phyloP scores from a whole-genome alignment of 2,888 invertebrate genomes.

The Athalia circularis region DNA sequence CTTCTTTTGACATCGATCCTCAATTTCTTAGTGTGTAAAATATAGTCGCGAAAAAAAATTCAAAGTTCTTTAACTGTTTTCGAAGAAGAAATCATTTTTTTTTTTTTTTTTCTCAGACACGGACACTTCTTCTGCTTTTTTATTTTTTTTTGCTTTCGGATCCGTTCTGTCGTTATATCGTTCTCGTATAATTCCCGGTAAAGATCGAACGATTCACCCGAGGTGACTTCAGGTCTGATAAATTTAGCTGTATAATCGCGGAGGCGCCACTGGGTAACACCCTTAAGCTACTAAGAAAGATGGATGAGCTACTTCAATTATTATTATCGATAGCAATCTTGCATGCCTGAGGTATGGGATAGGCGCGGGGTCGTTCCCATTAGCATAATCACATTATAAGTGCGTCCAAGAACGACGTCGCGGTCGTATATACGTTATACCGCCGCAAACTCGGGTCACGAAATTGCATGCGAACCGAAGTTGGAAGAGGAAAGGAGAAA shows the following conservation, averaged over 20 bases:
- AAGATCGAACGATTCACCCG: not conserved
- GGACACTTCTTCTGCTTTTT: too few species aligned
- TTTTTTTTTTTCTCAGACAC: too few species aligned
- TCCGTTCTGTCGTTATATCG: too few species aligned
- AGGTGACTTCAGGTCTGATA: not conserved
- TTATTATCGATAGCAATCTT: constrained; percentile 44
- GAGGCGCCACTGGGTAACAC: constrained; percentile 22
- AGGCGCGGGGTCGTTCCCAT: constrained; percentile 50
- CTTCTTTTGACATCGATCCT: too few species aligned
- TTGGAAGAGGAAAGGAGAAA: too few species aligned
- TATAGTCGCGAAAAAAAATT: not conserved
- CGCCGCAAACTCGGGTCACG: not conserved
- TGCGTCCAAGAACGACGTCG: constrained; percentile 51
- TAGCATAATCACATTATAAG: constrained; percentile 68
- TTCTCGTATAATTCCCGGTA: not conserved
- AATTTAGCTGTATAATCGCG: constrained; percentile 9
- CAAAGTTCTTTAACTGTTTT: not conserved
- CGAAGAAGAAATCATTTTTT: too few species aligned
- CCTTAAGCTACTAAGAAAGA: constrained; percentile 44
- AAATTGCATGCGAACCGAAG: not conserved
- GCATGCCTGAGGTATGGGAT: constrained; percentile 17
- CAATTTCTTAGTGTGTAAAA: not conserved
- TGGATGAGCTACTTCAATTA: constrained; percentile 46
- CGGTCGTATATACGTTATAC: too few species aligned
- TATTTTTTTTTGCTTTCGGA: too few species aligned